Evolutionary conservation across 2,888 invertebrate genomes (phyloP).

Genomic region (Pyralis farinalis): DNA sequence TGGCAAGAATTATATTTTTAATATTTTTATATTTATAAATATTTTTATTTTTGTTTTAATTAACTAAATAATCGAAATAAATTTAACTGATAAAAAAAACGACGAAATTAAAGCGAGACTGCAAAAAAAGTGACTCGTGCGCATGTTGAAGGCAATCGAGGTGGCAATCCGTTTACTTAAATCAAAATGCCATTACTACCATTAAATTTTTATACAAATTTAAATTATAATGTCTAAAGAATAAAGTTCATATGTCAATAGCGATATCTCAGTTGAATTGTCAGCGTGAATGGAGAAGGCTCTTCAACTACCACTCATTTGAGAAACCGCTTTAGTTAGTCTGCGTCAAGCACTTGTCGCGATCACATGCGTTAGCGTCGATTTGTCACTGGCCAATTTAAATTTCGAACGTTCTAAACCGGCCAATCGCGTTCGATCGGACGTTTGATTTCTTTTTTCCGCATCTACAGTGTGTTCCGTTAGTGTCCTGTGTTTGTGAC

Average conservation of each 20-base stretch:
- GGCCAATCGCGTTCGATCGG: constrained; percentile 64
- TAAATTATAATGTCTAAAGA: not conserved
- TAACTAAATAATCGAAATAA: constrained; percentile 1
- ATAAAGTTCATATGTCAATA: constrained; percentile 26
- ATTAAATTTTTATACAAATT: constrained; percentile 11
- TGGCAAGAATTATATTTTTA: too few relatives aligned
- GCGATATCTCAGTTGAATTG: constrained; percentile 34
- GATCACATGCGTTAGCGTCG: constrained; percentile 50
- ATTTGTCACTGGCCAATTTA: constrained; percentile 47
- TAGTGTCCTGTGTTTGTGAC: constrained; percentile 66
- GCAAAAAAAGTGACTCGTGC: constrained; percentile 70
- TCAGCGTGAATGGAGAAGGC: constrained; percentile 69
- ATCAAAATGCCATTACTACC: constrained; percentile 31
- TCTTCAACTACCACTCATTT: constrained; percentile 60
- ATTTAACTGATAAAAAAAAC: constrained; percentile 25
- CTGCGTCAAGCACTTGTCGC: constrained; percentile 58
- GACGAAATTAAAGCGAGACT: constrained; percentile 49
- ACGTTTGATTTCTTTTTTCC: constrained; percentile 64
- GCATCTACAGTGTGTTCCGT: constrained; percentile 58
- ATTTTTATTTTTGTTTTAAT: not conserved
- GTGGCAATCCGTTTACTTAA: constrained; percentile 43
- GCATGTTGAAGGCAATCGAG: constrained; percentile 72
- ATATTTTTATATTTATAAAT: too few relatives aligned
- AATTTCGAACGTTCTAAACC: constrained; percentile 62
- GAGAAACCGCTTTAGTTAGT: constrained; percentile 69